Percentiles rank a stretch among this genome's conserved stretches.
phyloP scores from a whole-genome alignment of 2,113 vertebrate species.

The Lepus europaeus region DNA sequence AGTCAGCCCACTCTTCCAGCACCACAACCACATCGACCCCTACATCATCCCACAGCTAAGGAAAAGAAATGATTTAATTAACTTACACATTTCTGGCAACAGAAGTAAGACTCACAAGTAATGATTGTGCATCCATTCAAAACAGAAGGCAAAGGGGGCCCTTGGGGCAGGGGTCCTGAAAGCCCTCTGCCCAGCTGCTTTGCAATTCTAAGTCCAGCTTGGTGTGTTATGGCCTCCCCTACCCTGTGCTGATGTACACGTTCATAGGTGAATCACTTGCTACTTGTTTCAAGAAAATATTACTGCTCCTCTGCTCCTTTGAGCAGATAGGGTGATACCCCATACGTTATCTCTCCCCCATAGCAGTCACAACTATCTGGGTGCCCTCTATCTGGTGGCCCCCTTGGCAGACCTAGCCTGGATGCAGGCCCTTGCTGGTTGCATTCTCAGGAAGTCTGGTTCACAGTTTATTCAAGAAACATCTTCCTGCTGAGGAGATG shows the following conservation, averaged over 20 bases:
- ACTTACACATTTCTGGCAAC: background rate
- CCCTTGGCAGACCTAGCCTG: background rate
- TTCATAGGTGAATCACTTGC: background rate
- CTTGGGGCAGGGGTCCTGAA: no score
- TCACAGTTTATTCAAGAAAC: background rate
- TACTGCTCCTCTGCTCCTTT: background rate
- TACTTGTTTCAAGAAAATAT: background rate
- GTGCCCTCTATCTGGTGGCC: background rate
- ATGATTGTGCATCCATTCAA: background rate
- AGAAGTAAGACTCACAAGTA: background rate
- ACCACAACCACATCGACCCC: background rate
- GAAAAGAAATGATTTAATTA: background rate
- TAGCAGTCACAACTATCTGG: no score
- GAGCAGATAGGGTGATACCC: background rate
- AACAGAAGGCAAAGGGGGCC: background rate
- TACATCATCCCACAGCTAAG: background rate
- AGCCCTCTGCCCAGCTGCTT: background rate
- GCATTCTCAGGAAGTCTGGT: background rate
- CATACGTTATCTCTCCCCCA: background rate
- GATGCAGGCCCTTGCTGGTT: fast-evolving
- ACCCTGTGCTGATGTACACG: fast-evolving
- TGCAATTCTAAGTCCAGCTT: fast-evolving
- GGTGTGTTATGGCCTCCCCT: background rate
- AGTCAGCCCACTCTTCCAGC: background rate
- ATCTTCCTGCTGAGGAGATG: background rate